These are phyloP conservation scores for Felis chaus DNA, from an alignment of 2,113 vertebrate species.

Conservation along the genomic window DNA sequence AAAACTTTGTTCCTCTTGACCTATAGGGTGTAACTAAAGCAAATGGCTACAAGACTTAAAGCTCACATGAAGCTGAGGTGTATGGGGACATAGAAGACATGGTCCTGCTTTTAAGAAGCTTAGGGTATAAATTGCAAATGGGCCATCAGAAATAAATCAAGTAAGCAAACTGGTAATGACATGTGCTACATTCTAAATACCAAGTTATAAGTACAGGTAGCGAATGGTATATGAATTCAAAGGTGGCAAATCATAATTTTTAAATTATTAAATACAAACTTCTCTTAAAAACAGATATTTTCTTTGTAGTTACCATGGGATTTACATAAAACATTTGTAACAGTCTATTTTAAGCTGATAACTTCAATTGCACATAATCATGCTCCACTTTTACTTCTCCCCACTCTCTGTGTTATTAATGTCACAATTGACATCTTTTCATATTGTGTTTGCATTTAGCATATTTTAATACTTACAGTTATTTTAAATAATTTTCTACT, in stretches of 20 bases:
- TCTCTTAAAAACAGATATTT: not conserved
- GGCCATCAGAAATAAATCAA: not conserved
- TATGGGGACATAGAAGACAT: not conserved
- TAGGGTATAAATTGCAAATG: not conserved
- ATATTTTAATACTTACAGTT: not conserved
- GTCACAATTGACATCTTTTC: not conserved
- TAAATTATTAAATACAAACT: not conserved
- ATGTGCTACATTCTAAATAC: not conserved
- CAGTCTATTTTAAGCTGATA: not conserved
- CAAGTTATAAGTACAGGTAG: not conserved
- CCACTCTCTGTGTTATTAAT: not conserved
- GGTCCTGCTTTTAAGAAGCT: not conserved
- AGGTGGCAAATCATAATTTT: not conserved
- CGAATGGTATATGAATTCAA: not conserved
- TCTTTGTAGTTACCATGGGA: not conserved
- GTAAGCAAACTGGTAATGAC: not conserved
- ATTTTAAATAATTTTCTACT: constrained; percentile 7
- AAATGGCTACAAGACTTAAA: not conserved
- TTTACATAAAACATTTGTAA: not conserved
- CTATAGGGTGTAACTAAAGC: not conserved
- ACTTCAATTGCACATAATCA: not conserved
- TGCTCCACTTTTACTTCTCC: not conserved
- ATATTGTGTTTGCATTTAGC: not conserved
- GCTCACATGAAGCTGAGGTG: not conserved
- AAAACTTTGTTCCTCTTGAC: not conserved